Evolutionary conservation across 2,888 invertebrate genomes (phyloP), one percentile per base, ranked within the genome.

Genomic region (Diplazon laetatorius): DNA sequence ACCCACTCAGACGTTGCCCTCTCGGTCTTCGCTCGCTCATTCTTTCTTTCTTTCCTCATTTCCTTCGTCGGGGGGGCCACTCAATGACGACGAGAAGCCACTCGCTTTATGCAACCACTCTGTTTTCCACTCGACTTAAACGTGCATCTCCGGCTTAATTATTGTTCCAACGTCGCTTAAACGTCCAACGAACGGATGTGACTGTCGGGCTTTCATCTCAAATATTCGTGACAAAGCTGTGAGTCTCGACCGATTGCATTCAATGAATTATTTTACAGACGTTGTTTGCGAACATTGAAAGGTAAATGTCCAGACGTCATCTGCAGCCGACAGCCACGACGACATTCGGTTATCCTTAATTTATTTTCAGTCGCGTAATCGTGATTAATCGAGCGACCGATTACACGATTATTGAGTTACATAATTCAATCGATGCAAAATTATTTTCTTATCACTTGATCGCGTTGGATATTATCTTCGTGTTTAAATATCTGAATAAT

Each of bases 201-300:
- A 65, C 48, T 66, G 62, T 74, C 66, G 30, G 65, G 74, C 74
- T 75, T 74, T 60, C 70, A 66, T 30, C 22, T 60, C 16, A 71
- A n/a, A n/a, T n/a, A n/a, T n/a, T n/a, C n/a, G n/a, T n/a, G n/a
- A n/a, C n/a, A n/a, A n/a, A n/a, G n/a, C n/a, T n/a, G n/a, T n/a
- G n/a, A n/a, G n/a, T n/a, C n/a, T n/a, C n/a, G n/a, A n/a, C n/a
- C n/a, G n/a, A n/a, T n/a, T n/a, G 6, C 6, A 30, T 30, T 30
- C 2, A 30, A 30, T 30, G 6, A 30, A 35, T 44, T 16, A 10
- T 59, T 50, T n/a, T 50, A 14, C 59, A 55, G 10, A 37, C 12
- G 37, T 50, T 14, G n/a, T 16, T 12, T 8, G 18, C n/a, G n/a
- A 9, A 14, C 8, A 59, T 14, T 35, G 16, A 59, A 39, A 59